phyloP scores from a whole-genome alignment of 2,113 vertebrate species.

The Podarcis raffonei region DNA sequence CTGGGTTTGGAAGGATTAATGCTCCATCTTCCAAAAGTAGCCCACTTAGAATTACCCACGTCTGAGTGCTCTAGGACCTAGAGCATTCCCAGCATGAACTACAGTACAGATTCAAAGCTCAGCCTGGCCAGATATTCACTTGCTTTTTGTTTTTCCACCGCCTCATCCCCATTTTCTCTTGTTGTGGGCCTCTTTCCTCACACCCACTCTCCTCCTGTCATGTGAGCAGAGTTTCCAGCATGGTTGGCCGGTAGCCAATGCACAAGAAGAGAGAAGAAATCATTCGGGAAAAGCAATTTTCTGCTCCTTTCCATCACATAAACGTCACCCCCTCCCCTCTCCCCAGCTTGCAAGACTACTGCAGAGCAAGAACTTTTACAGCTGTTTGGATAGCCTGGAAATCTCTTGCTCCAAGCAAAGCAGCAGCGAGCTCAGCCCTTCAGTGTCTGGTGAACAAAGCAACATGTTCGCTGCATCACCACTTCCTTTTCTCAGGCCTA shows the following conservation, averaged over 20 bases:
- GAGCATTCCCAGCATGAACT: background rate
- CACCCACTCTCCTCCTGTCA: slow-evolving; percentile 61
- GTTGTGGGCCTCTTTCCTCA: slow-evolving; percentile 66
- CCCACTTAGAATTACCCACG: background rate
- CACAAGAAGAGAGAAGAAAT: slow-evolving; percentile 65
- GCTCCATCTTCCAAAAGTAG: background rate
- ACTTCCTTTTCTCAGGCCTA: background rate
- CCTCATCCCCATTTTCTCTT: background rate
- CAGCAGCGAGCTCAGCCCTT: background rate
- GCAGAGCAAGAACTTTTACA: slow-evolving; percentile 9
- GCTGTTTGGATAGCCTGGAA: background rate
- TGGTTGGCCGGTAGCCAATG: slow-evolving; percentile 71
- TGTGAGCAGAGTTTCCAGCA: slow-evolving; percentile 74
- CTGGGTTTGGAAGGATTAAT: background rate
- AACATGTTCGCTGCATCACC: background rate
- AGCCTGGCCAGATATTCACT: background rate
- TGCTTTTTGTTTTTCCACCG: slow-evolving; percentile 50
- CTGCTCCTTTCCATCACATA: slow-evolving; percentile 52
- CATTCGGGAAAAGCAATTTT: slow-evolving; percentile 72
- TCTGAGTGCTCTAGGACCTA: background rate
- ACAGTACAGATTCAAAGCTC: background rate
- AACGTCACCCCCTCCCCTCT: slow-evolving; percentile 25
- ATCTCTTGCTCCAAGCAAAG: background rate
- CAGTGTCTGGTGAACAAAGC: accelerated
- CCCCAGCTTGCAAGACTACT: slow-evolving; percentile 24